phyloP scores from a whole-genome alignment of 2,113 vertebrate genomes.

The Clarias magur region DNA sequence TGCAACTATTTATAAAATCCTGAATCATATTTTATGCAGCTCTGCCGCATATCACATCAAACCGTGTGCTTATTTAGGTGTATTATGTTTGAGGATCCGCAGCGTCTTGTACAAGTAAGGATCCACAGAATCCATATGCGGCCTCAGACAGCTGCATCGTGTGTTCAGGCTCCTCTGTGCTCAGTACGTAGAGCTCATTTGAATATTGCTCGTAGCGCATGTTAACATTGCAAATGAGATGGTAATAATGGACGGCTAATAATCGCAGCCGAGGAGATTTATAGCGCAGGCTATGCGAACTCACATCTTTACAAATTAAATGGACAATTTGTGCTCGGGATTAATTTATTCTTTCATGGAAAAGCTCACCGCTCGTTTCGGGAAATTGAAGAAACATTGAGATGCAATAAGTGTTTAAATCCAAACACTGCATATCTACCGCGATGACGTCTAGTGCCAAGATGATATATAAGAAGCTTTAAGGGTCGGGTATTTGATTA shows the following conservation, averaged over 20 bases:
- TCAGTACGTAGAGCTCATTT: constrained; percentile 25
- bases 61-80: neutral
- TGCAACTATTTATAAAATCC: neutral
- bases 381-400: neutral
- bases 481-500: constrained; percentile 17
- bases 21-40: neutral
- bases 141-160: neutral
- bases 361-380: neutral
- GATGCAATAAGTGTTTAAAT: neutral
- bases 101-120: neutral
- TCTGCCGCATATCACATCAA: neutral
- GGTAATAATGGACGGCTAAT: constrained; percentile 48
- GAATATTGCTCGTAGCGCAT: constrained; percentile 23
- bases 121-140: neutral
- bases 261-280: constrained; percentile 30
- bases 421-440: neutral
- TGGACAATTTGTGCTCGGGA: constrained; percentile 23
- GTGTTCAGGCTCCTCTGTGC: neutral
- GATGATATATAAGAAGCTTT: neutral
- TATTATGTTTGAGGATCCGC: neutral
- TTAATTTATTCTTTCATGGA: constrained; percentile 31
- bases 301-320: constrained; percentile 37
- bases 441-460: neutral
- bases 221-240: constrained; percentile 44
- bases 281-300: constrained; percentile 11